Evolutionary conservation across 2,113 vertebrate genomes (phyloP).

Genomic region (Nymphicus hollandicus): DNA sequence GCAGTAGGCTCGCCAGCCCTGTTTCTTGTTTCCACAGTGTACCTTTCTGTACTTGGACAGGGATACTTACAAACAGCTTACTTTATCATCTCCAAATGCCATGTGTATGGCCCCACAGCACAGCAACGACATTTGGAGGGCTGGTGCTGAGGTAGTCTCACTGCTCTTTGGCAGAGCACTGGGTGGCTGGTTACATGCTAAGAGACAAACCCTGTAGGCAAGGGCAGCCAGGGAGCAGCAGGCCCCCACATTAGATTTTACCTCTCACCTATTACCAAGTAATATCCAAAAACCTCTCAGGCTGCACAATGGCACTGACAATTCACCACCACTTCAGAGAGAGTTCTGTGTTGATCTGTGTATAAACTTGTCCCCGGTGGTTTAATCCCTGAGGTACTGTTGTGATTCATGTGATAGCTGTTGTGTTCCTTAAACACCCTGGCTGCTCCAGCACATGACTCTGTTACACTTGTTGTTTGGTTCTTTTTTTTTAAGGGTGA

Average conservation of each 20-base stretch:
- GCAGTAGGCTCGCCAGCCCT: background rate
- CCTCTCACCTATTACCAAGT: background rate
- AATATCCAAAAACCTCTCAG: background rate
- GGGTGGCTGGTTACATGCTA: background rate
- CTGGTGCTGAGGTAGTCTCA: background rate
- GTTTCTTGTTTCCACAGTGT: background rate
- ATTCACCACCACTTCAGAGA: background rate
- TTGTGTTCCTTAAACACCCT: background rate
- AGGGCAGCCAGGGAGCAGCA: background rate
- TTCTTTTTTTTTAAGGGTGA: background rate
- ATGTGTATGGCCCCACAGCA: background rate
- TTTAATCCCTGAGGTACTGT: background rate
- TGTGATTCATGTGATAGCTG: background rate
- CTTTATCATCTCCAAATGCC: background rate
- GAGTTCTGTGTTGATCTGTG: background rate
- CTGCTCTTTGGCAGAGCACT: accelerated
- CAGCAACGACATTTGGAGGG: accelerated
- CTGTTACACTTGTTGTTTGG: background rate
- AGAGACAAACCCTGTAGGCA: background rate
- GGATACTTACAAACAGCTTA: background rate
- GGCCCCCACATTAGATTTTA: background rate
- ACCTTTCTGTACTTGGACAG: background rate
- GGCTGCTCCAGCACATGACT: background rate
- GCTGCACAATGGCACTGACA: background rate
- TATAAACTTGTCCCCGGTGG: background rate